Evolutionary conservation across 1,140 invertebrate species (phyloP), one percentile per base, ranked within the genome.

Genomic region (Tigriopus japonicus): DNA sequence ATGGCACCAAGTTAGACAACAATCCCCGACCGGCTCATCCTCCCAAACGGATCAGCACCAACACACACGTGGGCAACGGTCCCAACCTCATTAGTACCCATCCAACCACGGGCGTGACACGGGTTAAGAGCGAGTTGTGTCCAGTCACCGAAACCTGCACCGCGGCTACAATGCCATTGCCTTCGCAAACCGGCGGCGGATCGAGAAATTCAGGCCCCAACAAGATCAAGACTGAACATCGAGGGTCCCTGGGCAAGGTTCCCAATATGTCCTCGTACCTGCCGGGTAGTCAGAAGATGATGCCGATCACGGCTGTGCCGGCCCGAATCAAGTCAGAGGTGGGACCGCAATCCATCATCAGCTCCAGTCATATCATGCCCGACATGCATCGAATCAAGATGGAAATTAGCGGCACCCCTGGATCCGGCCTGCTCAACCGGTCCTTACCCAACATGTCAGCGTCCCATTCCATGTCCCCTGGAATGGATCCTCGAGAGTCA

Each of bases 91-190:
- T 49, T 21, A 21, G n/a, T 49, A 21, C 45, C 6, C n/a, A 15
- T 15, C 45, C 45, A 15, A 21, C 45, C 5, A 21, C 45, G n/a
- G 45, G 45, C 21, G 45, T 49, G 45, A 49, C 45, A 6, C n/a
- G 21, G 12, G 45, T 49, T 10, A 49, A 49, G 12, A 17, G n/a
- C 45, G 45, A 49, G 45, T 49, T 49, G 45, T 49, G 45, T 21
- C 45, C n/a, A 49, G 45, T 49, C n/a, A 49, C 45, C n/a, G 45
- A 49, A 10, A 49, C 45, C n/a, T 49, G 45, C 45, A 49, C 45
- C 3, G 45, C 45, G 12, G 45, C 45, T 10, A 49, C 45, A 2
- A 15, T 49, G 45, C 45, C 45, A 5, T 21, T 21, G 45, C n/a
- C 45, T 10, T 17, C 45, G 45, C 45, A 15, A 15, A 35, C 28